Percentiles rank a stretch among this genome's conserved stretches.
These are phyloP conservation scores for Dolichoris vasculosae DNA, from an alignment of 1,140 invertebrate genomes.

Conservation along the genomic window DNA sequence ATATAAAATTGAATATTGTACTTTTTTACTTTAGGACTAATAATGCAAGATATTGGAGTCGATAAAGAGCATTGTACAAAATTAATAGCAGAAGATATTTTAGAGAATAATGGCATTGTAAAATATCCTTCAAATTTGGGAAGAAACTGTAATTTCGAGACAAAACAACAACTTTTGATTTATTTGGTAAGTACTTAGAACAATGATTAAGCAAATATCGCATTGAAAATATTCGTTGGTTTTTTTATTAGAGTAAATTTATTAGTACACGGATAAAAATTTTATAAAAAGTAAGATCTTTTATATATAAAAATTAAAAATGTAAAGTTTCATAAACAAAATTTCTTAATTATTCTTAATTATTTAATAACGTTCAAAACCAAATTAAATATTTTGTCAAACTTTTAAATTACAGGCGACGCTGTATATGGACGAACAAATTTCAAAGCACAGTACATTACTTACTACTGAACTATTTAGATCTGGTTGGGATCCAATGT, in stretches of 20 bases:
- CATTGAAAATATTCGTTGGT: too few species aligned
- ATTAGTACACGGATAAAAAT: too few species aligned
- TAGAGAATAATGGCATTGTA: conserved; percentile 71
- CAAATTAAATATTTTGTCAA: neutral
- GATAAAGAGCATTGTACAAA: conserved; percentile 76
- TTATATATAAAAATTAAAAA: too few species aligned
- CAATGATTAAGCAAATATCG: neutral
- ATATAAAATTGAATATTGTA: neutral
- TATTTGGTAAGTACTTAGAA: conserved; percentile 76
- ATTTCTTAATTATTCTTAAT: too few species aligned
- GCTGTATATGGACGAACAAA: conserved; percentile 90
- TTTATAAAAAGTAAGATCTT: too few species aligned
- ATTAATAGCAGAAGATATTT: conserved; percentile 76
- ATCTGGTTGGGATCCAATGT: conserved; percentile 68
- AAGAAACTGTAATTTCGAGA: conserved; percentile 71
- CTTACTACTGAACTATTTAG: conserved; percentile 82
- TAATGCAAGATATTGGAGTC: conserved; percentile 62
- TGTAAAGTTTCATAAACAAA: too few species aligned
- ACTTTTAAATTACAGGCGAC: conserved; percentile 76
- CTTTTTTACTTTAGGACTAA: conserved; percentile 60
- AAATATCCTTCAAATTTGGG: conserved; percentile 80
- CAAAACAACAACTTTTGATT: conserved; percentile 77
- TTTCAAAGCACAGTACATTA: conserved; percentile 90
- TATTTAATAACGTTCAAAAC: too few species aligned
- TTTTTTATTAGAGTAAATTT: too few species aligned